These are phyloP conservation scores for Muraenolepis orangiensis DNA, from an alignment of 2,797 vertebrate genomes.

Conservation along the genomic window DNA sequence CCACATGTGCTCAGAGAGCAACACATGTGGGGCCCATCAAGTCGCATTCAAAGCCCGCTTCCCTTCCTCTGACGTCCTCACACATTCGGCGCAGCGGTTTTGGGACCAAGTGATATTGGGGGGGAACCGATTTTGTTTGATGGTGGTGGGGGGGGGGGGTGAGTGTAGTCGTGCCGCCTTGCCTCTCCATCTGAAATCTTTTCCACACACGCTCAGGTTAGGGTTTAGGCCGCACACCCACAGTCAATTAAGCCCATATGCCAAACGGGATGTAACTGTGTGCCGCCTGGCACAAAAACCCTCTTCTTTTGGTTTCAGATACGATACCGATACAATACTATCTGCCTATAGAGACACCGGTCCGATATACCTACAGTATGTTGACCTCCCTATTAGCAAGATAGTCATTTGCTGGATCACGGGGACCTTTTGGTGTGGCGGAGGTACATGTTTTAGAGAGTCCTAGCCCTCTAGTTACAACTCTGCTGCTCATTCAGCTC, in stretches of 20 bases:
- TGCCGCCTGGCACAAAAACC: too few species aligned
- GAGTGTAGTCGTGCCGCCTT: not conserved
- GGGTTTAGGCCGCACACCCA: not conserved
- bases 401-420: too few species aligned
- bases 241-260: slow-evolving; percentile 22
- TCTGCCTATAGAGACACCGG: too few species aligned
- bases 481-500: too few species aligned
- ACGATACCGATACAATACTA: too few species aligned
- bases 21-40: slow-evolving; percentile 43
- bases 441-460: too few species aligned
- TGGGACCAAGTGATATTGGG: slow-evolving; percentile 12
- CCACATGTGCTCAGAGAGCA: slow-evolving; percentile 8
- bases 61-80: slow-evolving; percentile 28
- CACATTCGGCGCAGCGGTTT: slow-evolving; percentile 33
- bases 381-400: too few species aligned
- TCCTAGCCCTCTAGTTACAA: too few species aligned
- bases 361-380: too few species aligned
- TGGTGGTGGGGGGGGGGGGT: too few species aligned
- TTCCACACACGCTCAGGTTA: not conserved
- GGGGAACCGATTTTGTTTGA: slow-evolving; percentile 17
- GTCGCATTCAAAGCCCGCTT: slow-evolving; percentile 32
- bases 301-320: too few species aligned
- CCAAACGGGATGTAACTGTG: not conserved
- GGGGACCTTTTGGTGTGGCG: too few species aligned
- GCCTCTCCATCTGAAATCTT: not conserved